Base-by-base conservation (phyloP, 2,113 vertebrate species). In the Galemys pyrenaicus region DNA sequence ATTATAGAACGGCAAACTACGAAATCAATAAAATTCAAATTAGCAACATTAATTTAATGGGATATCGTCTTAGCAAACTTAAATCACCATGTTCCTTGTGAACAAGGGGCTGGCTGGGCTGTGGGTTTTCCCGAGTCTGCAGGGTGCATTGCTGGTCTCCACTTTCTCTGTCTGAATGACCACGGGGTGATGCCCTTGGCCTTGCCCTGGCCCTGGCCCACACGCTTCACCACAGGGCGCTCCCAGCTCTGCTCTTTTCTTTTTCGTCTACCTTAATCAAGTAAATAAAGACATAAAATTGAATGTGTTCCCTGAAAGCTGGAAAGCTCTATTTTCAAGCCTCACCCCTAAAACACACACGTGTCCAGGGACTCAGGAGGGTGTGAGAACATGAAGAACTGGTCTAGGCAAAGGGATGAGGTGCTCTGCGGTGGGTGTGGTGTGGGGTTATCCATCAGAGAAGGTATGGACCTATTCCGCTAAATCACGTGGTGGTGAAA, bases 21-120 rank as follows among this genome's bases (percentile, higher is more conserved):
- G 0, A 84, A 93, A 96, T 97, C 94, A 92, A 88, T 96, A 85
- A 56, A 87, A 96, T 94, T 93, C 75, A 87, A 96, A 97, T 95
- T 93, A 93, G 77, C 88, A 44, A n/a, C 67, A 87, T 95, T 75
- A 71, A 83, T 93, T 96, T 94, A 97, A 92, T 89, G 87, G 71
- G 67, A 12, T 92, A 56, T 77, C 17, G 0, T 85, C 93, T 94
- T 51, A 54, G 67, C 81, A 73, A 56, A 56, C 35, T 41, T 84
- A 51, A 89, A 78, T 95, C 32, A 49, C 0, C 2, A 3, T 5
- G 17, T 6, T 83, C 44, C 19, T 13, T 0, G 6, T 1, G 32
- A n/a, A 30, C 35, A 24, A 0, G 2, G 20, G 22, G 20, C 90
- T 82, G 44, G 9, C 2, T 0, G 19, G 65, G 24, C 39, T 24